Base-by-base conservation (phyloP, 2,113 vertebrate genomes). In the Morone saxatilis region DNA sequence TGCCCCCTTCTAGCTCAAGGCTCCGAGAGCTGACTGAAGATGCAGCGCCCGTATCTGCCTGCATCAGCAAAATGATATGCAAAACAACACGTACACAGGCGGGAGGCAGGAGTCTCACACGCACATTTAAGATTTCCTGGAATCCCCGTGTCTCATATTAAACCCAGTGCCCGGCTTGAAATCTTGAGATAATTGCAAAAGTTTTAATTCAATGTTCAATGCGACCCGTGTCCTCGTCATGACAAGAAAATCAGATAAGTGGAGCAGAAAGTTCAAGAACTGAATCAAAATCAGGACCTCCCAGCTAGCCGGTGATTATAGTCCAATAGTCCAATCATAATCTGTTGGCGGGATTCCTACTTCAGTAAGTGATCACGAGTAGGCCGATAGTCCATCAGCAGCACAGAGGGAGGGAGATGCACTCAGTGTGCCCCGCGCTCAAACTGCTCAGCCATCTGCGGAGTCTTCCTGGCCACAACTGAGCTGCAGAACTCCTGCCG, bases 41-140 rank as follows among this genome's bases (percentile, higher is more conserved):
- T 83, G 86, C 81, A 47, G 78, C 6, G 79, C 68, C 67, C 47
- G 19, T 22, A 88, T 91, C 71, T 81, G 85, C 80, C 57, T 43
- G 70, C 77, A 54, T 94, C 94, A 92, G 94, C 92, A 89, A 63
- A 92, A 90, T 51, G 17, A 31, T 70, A 88, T 91, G 89, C 85
- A 84, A 87, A 92, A 71, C 80, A 86, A 73, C 83, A 38, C 2
- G n/a, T 56, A 56, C 59, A 72, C 66, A 54, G 36, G 25, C 87
- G 59, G 14, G 73, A 67, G 68, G 45, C 53, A 6, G 8, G n/a
- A 25, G 14, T 47, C 31, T 14, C 25, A 20, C 60, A 4, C 65
- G 82, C 79, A 61, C 66, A 65, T 66, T 59, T 47, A 16, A 51
- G 63, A 67, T 80, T 69, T 71, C 79, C 51, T 77, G 53, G 76